A percentile compares a stretch with the other conserved stretches of the same genome.
These are phyloP conservation scores for Drosophila pachea DNA, from an alignment of 1,140 invertebrate species.

Conservation along the genomic window DNA sequence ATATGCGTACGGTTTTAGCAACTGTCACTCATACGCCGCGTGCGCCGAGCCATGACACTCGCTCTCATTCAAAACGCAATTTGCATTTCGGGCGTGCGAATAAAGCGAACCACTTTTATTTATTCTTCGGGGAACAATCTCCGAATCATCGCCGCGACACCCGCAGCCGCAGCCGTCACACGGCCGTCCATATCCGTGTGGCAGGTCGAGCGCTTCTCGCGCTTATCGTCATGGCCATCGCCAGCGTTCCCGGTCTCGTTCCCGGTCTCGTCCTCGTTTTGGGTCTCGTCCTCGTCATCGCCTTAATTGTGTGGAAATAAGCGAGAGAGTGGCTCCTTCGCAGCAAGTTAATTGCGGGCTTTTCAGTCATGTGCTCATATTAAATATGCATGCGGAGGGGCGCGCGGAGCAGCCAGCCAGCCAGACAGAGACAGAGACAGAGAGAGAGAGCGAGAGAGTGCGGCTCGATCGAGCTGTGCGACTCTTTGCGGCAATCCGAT, in stretches of 20 bases:
- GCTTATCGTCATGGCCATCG: slow-evolving; percentile 12
- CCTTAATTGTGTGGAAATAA: slow-evolving; percentile 54
- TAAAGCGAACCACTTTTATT: slow-evolving; percentile 35
- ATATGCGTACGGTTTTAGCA: slow-evolving; percentile 46
- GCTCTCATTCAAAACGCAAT: slow-evolving; percentile 40
- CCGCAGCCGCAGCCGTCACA: too few relatives aligned
- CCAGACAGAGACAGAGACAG: not conserved
- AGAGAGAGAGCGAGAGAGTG: not conserved
- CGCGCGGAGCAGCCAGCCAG: not conserved
- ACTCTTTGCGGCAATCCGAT: slow-evolving; percentile 34
- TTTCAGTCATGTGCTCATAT: slow-evolving; percentile 46
- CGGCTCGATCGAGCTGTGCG: slow-evolving; percentile 17
- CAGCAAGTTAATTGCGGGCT: slow-evolving; percentile 56
- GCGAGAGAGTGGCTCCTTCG: slow-evolving; percentile 47
- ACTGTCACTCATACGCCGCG: slow-evolving; percentile 44
- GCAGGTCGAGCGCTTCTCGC: slow-evolving; percentile 7
- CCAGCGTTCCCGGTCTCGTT: slow-evolving; percentile 1
- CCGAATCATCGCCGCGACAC: slow-evolving; percentile 41
- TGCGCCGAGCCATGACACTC: slow-evolving; percentile 9
- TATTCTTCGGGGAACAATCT: slow-evolving; percentile 55
- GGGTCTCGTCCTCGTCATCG: slow-evolving; percentile 4
- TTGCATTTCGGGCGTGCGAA: slow-evolving; percentile 36
- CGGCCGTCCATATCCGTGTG: not conserved
- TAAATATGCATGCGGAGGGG: slow-evolving; percentile 48
- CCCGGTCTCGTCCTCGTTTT: slow-evolving; percentile 3